Evolutionary conservation across 2,888 invertebrate genomes (phyloP).

Genomic region (Sesia bembeciformis): DNA sequence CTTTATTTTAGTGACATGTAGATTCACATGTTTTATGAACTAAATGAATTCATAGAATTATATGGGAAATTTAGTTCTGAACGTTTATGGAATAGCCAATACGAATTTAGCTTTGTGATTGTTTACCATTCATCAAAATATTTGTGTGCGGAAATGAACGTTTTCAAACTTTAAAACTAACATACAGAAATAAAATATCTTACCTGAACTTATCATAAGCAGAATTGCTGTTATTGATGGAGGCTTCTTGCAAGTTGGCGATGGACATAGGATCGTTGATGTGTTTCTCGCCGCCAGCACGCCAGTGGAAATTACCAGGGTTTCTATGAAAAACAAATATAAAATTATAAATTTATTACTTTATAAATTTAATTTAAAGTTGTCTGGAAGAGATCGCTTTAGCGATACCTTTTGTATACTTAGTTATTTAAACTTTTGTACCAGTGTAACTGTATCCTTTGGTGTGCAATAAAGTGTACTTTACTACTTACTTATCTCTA

Average conservation of each 20-base stretch:
- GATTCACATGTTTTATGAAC: too few relatives aligned
- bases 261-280: constrained; percentile 94
- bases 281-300: constrained; percentile 97
- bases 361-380: not conserved
- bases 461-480: not conserved
- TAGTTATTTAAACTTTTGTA: too few relatives aligned
- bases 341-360: not conserved
- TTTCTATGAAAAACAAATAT: constrained; percentile 77
- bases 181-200: not conserved
- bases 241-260: constrained; percentile 87
- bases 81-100: too few relatives aligned
- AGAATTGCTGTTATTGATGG: constrained; percentile 82
- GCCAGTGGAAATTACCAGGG: constrained; percentile 97
- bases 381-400: too few relatives aligned
- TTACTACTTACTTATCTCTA: not conserved
- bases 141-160: too few relatives aligned
- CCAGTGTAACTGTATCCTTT: too few relatives aligned
- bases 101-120: too few relatives aligned
- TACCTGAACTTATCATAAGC: constrained; percentile 86
- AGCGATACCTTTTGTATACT: too few relatives aligned
- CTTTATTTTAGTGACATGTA: too few relatives aligned
- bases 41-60: too few relatives aligned
- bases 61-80: too few relatives aligned
- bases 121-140: too few relatives aligned
- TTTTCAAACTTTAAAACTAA: not conserved